Evolutionary conservation across 2,797 vertebrate genomes (phyloP), one percentile per base, ranked within the genome.

Genomic region (Poeciliopsis infans): DNA sequence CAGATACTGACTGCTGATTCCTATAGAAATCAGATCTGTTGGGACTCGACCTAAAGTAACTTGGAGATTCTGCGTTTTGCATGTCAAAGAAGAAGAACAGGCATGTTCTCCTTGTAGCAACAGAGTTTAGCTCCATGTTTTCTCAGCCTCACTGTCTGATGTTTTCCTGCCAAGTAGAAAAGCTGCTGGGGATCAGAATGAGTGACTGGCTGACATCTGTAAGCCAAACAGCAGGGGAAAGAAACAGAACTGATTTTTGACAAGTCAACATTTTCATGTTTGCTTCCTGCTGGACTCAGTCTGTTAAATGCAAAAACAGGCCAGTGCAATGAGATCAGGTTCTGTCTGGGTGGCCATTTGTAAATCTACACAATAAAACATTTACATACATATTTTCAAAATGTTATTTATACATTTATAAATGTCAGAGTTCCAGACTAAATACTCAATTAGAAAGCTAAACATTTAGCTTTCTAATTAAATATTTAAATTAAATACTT

Each of bases 201-300:
- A 88, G 72, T 83, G 83, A 79, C 81, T 76, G 59, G 76, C 28
- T 85, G 87, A 86, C 83, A 85, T 75, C 71, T 16, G 80, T 81
- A 82, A 90, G 79, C 84, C 77, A 77, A 71, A 80, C 73, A 72
- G 47, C 51, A 79, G 72, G 57, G 79, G 20, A 78, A 70, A 74
- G 82, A 87, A 85, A 70, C 77, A 77, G 74, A 84, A 43, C 79
- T 83, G 76, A 82, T 85, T 41, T 47, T 28, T 23, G 68, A 41
- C 61, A 39, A 45, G 45, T 33, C 20, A 47, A 47, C 25, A 8
- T 23, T 31, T 41, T 74, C 5, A 51, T 76, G 31, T 18, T 55
- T 31, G 28, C 39, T 77, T 57, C 41, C n/a, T 46, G 15, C 72
- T 78, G 45, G 55, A 49, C 8, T 20, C 25, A 25, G 25, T 70